Evolutionary conservation across 2,797 vertebrate species (phyloP).

Genomic region (Chaenodraco wilsoni): DNA sequence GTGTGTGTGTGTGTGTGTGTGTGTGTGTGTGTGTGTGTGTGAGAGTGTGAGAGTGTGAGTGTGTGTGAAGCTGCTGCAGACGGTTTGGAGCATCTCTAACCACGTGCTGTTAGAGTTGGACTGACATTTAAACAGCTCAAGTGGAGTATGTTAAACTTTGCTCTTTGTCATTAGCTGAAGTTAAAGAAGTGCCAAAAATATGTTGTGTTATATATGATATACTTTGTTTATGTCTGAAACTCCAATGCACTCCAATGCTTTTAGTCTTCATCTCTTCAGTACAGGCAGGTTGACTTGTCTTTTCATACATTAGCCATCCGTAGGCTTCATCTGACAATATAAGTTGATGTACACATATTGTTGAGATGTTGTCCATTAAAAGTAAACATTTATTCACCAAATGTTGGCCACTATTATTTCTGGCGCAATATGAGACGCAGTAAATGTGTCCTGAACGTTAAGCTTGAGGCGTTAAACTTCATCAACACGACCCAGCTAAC

Average conservation of each 20-base stretch:
- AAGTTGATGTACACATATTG: neutral
- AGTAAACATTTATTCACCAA: constrained; percentile 4
- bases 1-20: too few relatives aligned
- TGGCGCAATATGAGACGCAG: neutral
- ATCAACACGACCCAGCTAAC: neutral
- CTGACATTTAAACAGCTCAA: constrained; percentile 3
- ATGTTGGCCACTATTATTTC: neutral
- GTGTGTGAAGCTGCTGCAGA: too few relatives aligned
- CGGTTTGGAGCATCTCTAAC: neutral
- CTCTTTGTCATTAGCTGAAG: neutral
- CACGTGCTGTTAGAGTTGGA: neutral
- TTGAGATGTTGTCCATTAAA: neutral
- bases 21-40: too few relatives aligned
- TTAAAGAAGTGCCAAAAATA: too few relatives aligned
- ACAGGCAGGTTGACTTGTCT: neutral
- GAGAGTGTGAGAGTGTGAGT: too few relatives aligned
- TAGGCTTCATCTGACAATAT: neutral
- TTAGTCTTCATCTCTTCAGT: neutral
- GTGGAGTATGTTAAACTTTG: neutral
- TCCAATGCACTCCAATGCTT: too few relatives aligned
- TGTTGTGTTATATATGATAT: too few relatives aligned
- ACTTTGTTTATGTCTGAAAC: too few relatives aligned
- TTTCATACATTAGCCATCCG: neutral
- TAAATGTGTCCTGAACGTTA: neutral
- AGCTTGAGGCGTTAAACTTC: too few relatives aligned